Percentiles rank a stretch among this genome's conserved stretches.
Conservation (phyloP, 2,888 invertebrate species). For the Gastracanthus pulcherrimus region DNA sequence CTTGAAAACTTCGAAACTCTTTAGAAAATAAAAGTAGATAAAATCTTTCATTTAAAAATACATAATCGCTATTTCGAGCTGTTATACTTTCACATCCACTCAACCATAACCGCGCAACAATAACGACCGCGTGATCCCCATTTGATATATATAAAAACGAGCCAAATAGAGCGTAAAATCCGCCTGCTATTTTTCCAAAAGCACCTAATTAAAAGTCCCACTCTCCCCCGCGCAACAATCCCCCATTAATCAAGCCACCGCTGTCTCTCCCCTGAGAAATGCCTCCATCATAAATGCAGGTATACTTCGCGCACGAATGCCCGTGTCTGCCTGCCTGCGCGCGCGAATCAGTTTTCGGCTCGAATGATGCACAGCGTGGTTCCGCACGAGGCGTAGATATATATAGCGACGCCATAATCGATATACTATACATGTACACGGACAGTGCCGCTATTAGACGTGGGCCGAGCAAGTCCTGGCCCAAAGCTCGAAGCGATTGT, state of each 20-base stretch:
- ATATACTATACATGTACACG: no score
- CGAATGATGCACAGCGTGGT: neutral
- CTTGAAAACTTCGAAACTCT: no score
- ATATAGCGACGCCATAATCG: neutral
- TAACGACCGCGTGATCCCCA: no score
- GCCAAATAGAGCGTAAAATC: slow-evolving; percentile 41
- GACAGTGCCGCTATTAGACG: no score
- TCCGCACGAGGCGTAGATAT: neutral
- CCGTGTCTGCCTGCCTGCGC: no score
- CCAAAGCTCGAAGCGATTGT: no score
- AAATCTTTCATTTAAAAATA: neutral
- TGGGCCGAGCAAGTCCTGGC: no score
- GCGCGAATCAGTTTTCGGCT: slow-evolving; percentile 10
- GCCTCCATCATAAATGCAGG: neutral
- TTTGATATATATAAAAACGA: no score
- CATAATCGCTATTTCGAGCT: neutral
- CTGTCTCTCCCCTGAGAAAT: neutral
- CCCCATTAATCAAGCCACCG: neutral
- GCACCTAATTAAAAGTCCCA: slow-evolving; percentile 20
- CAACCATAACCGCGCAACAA: neutral
- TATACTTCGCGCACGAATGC: neutral
- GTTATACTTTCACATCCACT: slow-evolving; percentile 22
- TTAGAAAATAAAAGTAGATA: no score
- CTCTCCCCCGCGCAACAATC: neutral
- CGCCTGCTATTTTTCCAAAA: slow-evolving; percentile 8